phyloP scores from a whole-genome alignment of 2,113 vertebrate species.

The Ochotona curzoniae region DNA sequence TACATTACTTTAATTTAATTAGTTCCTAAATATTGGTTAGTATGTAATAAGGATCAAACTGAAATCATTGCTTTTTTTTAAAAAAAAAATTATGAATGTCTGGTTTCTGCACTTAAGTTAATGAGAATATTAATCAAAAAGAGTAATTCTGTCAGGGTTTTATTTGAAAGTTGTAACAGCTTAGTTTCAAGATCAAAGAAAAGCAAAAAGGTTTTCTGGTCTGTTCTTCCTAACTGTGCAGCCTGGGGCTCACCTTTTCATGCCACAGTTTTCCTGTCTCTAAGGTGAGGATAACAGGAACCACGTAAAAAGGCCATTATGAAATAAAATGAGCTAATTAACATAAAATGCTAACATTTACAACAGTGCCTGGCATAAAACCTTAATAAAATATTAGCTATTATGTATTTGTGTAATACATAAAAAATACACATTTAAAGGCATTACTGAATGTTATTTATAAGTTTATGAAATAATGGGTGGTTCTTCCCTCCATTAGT shows the following conservation, averaged over 20 bases:
- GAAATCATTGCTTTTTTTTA: neutral
- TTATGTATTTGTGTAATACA: constrained; percentile 21
- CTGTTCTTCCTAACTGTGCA: neutral
- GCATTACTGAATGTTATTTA: constrained; percentile 28
- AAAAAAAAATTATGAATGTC: neutral
- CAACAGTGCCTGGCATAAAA: neutral
- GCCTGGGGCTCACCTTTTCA: neutral
- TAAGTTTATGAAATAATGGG: constrained; percentile 22
- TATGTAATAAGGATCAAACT: constrained; percentile 8
- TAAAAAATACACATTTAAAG: constrained; percentile 44
- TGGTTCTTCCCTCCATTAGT: constrained; percentile 14
- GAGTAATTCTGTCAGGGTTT: neutral
- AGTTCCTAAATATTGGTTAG: constrained; percentile 24
- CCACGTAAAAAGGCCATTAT: constrained; percentile 50
- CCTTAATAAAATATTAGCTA: constrained; percentile 38
- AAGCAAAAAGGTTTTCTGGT: constrained; percentile 8
- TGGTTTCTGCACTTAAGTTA: constrained; percentile 8
- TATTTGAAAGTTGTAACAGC: neutral
- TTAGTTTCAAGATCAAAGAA: neutral
- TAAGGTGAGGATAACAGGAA: neutral
- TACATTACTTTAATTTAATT: constrained; percentile 26
- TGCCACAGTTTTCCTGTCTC: constrained; percentile 29
- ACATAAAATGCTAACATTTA: constrained; percentile 16
- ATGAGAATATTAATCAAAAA: constrained; percentile 46
- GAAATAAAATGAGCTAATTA: constrained; percentile 63